Evolutionary conservation across 1,140 invertebrate genomes (phyloP), one percentile per base, ranked within the genome.

Genomic region (Saxidomus purpurata): DNA sequence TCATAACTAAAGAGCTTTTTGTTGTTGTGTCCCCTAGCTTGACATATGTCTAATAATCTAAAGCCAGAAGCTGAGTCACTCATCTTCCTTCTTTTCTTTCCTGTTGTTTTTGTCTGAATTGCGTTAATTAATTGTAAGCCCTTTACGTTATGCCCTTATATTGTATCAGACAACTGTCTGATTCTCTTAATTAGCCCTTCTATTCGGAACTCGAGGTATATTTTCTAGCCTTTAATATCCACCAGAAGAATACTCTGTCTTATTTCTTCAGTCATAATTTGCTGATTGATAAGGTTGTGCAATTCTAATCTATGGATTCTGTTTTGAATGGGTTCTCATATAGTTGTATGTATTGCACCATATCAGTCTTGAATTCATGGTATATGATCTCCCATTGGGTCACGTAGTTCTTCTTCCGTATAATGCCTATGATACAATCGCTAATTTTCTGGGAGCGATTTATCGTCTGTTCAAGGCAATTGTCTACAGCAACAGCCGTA

Each of bases 381-480:
- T 85, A 71, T 43, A 85, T 85, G 2, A 71, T 71, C 22, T 85
- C 82, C 67, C 82, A 85, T 85, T 74, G 4, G 38, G 82, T 25
- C 34, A 85, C 82, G 6, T 19, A 49, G 28, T 85, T 22, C 22
- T 87, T 87, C 52, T 61, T 87, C 36, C 84, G 6, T 25, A 69
- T 74, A 17, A 2, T 87, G 28, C 79, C 79, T 85, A 86, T 76
- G n/a, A 86, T 86, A 22, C 83, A 67, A 8, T 9, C 43, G 19
- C 38, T 74, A 25, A 63, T 85, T 52, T 85, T 85, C 25, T 49
- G 63, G 22, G 40, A 49, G 1, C 61, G 22, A 19, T 85, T 85
- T 31, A 85, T 85, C 0, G 82, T 71, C 31, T 85, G 67, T 43
- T 85, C 38, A 0, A 85, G 31, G 19, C 82, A 49, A 40, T 13